Base-by-base conservation (phyloP, 2,888 invertebrate genomes). In the Autographa pulchrina region DNA sequence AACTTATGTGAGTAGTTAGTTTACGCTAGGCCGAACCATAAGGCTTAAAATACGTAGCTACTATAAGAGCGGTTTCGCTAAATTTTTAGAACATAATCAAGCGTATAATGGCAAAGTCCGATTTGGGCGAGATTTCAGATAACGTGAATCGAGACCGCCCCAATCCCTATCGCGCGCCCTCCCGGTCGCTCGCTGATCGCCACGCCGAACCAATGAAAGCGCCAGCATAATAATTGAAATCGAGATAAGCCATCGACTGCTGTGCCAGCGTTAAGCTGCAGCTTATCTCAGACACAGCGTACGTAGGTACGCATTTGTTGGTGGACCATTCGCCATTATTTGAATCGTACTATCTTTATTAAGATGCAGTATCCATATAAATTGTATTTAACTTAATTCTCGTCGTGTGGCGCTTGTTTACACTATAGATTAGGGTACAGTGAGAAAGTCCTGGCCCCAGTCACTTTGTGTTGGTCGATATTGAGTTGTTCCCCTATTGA, bases 141-240 rank as follows among this genome's bases (percentile, higher is more conserved):
- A 94, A 90, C 88, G 88, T 85, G 84, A 84, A 87, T 89, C 88
- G 91, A 91, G 89, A 90, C 92, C 92, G 92, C 90, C 91, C 94
- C 92, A 90, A 90, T 90, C 90, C 91, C 86, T 82, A 84, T 85
- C 85, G 82, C 82, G 86, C 84, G 85, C 88, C 89, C 90, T 84
- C 80, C 88, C 85, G 78, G 80, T 80, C 77, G 74, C 74, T 78
- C 74, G 75, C 86, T 87, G 87, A 86, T 88, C 87, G 86, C 88
- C 88, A 87, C 89, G 86, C 84, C 80, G 90, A 89, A 88, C 94
- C 93, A 94, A 94, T 94, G 94, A 91, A 93, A 93, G 92, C 92
- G 92, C 88, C 89, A 93, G 93, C 91, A 92, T 94, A 92, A 94
- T 95, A 95, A 95, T 95, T 95, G 95, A 94, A 95, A 94, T 94